Base-by-base conservation (phyloP, 2,888 invertebrate species). In the Amphipyra berbera region DNA sequence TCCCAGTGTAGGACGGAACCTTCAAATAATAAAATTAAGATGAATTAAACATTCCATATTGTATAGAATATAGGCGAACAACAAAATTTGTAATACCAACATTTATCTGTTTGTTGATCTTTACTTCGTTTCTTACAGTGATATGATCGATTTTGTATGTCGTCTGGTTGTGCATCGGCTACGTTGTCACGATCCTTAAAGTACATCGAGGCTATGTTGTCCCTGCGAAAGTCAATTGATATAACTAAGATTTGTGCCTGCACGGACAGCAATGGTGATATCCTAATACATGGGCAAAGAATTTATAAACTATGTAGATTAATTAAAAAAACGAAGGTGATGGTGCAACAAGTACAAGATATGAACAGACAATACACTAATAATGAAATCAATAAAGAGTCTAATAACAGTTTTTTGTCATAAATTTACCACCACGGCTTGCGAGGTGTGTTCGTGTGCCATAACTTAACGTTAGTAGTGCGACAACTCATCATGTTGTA, bases 351-450 rank as follows among this genome's bases (percentile, higher is more conserved):
- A 33, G 33, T 33, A 33, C 33, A 9, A 33, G 33, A 33, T 2
- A 9, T 33, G 33, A 21, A 21, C 21, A 2, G 21, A 21, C 21
- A 21, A 21, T 21, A 21, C 21, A 21, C 21, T 21, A n/a, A 21
- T 21, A 21, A 21, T 21, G 1, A 3, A 21, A 3, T 21, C 21
- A n/a, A n/a, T n/a, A n/a, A n/a, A n/a, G n/a, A n/a, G n/a, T n/a
- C n/a, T n/a, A n/a, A n/a, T n/a, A n/a, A n/a, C n/a, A n/a, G n/a
- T 21, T 21, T 21, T 21, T 21, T 21, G 21, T 21, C 21, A 21
- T 21, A 21, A 21, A 21, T 21, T 92, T 92, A 94, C 94, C 94
- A 94, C 94, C 93, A 94, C 48, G 90, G 84, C 69, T 86, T 88
- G 61, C 75, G 82, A 15, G 84, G 83, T 37, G 84, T 67, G 52